Evolutionary conservation across 2,113 vertebrate genomes (phyloP).

Genomic region (Nesoenas mayeri): DNA sequence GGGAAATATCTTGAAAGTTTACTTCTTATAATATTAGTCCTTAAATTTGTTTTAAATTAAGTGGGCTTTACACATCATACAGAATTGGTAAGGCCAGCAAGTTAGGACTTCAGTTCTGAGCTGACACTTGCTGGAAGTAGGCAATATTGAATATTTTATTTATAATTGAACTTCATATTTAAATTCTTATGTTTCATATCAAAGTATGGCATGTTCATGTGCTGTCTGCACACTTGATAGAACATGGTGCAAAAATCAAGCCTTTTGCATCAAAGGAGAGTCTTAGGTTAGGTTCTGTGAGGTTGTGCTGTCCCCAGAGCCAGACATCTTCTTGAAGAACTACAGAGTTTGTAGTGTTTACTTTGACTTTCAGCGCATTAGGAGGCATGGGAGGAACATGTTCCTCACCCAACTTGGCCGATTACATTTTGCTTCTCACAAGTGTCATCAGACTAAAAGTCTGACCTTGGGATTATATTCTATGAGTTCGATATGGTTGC

Average conservation of each 20-base stretch:
- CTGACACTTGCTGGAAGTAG: neutral
- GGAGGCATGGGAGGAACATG: neutral
- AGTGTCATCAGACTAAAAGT: neutral
- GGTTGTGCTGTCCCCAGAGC: neutral
- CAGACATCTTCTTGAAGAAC: neutral
- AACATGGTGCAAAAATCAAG: neutral
- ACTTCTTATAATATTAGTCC: neutral
- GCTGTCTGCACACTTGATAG: neutral
- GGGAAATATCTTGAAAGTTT: neutral
- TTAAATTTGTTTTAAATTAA: neutral
- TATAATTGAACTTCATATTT: neutral
- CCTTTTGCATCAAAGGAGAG: neutral
- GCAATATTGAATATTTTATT: neutral
- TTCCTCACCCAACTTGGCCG: neutral
- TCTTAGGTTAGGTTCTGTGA: neutral
- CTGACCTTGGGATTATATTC: neutral
- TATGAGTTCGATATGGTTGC: neutral
- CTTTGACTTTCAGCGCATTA: neutral
- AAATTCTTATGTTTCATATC: neutral
- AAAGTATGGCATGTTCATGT: neutral
- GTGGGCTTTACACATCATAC: neutral
- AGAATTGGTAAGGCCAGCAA: neutral
- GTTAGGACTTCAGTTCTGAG: neutral
- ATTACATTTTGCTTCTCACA: neutral
- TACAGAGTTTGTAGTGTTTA: neutral